Base-by-base conservation (phyloP, 2,797 vertebrate genomes). In the Acropternis orthonyx region DNA sequence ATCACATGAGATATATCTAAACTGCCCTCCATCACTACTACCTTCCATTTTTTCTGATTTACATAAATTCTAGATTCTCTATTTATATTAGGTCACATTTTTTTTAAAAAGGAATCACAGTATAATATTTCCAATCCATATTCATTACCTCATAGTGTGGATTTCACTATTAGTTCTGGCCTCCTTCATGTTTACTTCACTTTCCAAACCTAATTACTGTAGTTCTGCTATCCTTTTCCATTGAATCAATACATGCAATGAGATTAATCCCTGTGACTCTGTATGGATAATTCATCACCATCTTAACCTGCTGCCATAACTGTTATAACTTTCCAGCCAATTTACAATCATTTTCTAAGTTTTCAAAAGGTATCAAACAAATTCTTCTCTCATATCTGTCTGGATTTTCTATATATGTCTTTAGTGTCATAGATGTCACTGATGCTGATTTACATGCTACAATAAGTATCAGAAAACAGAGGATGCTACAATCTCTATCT, bases 41-140 rank as follows among this genome's bases (percentile, higher is more conserved):
- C 6, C 21, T 89, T 83, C 63, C 23, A 58, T 41, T 90, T 95
- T 72, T 84, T 21, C 44, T 90, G 30, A 62, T 67, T 84, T 84
- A 14, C 36, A 92, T 66, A 87, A 65, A 72, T 72, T 74, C 32
- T 61, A 58, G 68, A 95, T 88, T 94, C 68, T 66, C 66, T 81
- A 87, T 41, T 81, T 92, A 74, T 51, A 90, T 68, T 51, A 30
- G 34, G 54, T 75, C 93, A 80, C 16, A 20, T 88, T 91, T 94
- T 91, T 94, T 96, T 97, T 91, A 75, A 88, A 93, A 52, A n/a
- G 95, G 95, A 97, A 92, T 92, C 85, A 92, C 66, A 81, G 49
- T 76, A 92, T 80, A 84, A 41, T 39, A 78, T 27, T 93, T 92
- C 52, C 65, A 94, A 82, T 18, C 69, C 68, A 66, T 85, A 83